Evolutionary conservation across 2,888 invertebrate species (phyloP), one percentile per base, ranked within the genome.

Genomic region (Leistus spinibarbis): DNA sequence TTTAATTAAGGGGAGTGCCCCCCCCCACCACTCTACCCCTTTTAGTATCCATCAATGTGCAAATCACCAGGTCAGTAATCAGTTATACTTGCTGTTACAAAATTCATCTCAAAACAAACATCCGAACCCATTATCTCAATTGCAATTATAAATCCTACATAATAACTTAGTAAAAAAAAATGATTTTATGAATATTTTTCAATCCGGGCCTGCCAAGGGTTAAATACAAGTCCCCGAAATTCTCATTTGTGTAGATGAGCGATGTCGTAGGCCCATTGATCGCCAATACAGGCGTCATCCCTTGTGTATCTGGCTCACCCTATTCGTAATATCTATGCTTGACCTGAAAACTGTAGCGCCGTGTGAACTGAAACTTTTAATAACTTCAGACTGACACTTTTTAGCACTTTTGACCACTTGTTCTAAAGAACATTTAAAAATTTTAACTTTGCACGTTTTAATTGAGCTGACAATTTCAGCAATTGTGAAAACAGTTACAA

Each of bases 1-100:
- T 60, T 60, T 60, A 60, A 60, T 60, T 60, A 60, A 60, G 60
- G 20, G 60, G 60, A 60, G 60, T 60, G 17, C 20, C 60, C 10
- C 17, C 17, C 17, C 57, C 57, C 57, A 2, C 57, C 13, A 19
- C 7, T 3, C n/a, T 20, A 19, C 57, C 57, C 57, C 4, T 57
- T 57, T 20, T 57, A 57, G 40, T 40, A 40, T 40, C 40, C 56
- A 56, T 56, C 56, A 56, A 16, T 16, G 17, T 19, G 7, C 3
- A 56, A 13, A n/a, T 19, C 56, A 56, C 56, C 56, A 56, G 40
- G 40, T 56, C 56, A 56, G 17, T 19, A 56, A 5, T 56, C n/a
- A n/a, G n/a, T n/a, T n/a, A n/a, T n/a, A n/a, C n/a, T n/a, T n/a
- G n/a, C n/a, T n/a, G n/a, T n/a, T n/a, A n/a, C n/a, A n/a, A n/a